These are phyloP conservation scores for Theocolax elegans DNA, from an alignment of 1,140 invertebrate species.

Conservation along the genomic window DNA sequence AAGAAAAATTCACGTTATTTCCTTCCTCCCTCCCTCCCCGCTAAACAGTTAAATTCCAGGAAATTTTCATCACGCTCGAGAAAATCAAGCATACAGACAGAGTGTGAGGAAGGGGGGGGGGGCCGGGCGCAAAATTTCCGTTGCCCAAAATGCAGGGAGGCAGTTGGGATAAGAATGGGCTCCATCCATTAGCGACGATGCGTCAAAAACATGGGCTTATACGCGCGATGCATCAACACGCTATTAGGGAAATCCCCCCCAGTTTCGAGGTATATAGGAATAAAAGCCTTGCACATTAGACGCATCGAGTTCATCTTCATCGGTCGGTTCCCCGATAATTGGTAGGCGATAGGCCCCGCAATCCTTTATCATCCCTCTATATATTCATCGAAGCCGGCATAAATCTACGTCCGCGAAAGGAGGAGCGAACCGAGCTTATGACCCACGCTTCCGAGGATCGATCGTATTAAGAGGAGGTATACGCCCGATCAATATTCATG, in stretches of 20 bases:
- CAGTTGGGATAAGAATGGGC: background rate
- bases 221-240: background rate
- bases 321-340: constrained; percentile 22
- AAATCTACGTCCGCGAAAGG: constrained; percentile 34
- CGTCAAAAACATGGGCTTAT: background rate
- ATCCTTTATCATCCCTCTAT: background rate
- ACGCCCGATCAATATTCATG: constrained; percentile 60
- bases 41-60: no score
- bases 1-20: no score
- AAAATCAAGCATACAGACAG: no score
- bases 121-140: no score
- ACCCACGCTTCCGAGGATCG: constrained; percentile 1
- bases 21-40: no score
- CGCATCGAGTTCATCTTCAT: background rate
- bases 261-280: no score
- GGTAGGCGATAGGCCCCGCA: constrained; percentile 3
- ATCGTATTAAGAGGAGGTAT: constrained; percentile 20
- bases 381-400: constrained; percentile 2
- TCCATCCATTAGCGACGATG: background rate
- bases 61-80: no score
- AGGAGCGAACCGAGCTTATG: constrained; percentile 4
- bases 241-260: background rate
- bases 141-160: no score
- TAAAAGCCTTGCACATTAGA: background rate
- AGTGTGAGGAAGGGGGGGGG: no score